These are phyloP conservation scores for Notoglanidium macrostoma DNA, from an alignment of 2,797 vertebrate species.

Conservation along the genomic window DNA sequence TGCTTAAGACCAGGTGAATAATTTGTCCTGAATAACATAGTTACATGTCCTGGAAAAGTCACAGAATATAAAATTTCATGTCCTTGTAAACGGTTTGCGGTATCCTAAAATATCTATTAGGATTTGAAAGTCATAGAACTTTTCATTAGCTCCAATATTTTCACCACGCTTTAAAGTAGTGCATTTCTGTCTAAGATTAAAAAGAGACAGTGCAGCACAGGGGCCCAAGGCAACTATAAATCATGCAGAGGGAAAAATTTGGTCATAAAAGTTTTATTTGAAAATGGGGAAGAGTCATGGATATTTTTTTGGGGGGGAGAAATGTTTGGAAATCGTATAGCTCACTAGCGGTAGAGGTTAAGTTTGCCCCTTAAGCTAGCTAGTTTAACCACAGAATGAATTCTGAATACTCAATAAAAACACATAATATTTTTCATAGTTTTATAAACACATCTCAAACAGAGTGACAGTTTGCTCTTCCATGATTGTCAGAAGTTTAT, in stretches of 20 bases:
- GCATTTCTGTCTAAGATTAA: not conserved
- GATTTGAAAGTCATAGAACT: not conserved
- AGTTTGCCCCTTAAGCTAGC: not conserved
- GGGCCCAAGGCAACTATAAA: not conserved
- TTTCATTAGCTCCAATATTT: not conserved
- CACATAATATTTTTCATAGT: not conserved
- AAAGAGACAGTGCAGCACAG: not conserved
- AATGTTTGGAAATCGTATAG: not conserved
- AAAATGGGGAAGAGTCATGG: not conserved
- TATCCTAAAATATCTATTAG: not conserved
- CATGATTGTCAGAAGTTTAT: not conserved
- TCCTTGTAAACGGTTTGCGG: not conserved
- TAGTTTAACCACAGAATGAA: not conserved
- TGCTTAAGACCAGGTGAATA: not conserved
- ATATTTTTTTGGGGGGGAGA: not conserved
- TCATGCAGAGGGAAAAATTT: not conserved
- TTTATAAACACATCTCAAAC: not conserved
- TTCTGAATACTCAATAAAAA: not conserved
- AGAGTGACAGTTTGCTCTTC: not conserved
- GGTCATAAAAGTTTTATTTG: not conserved
- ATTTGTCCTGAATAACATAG: not conserved
- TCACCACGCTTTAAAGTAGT: not conserved
- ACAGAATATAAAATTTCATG: not conserved
- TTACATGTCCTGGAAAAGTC: not conserved
- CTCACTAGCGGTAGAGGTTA: not conserved